These are phyloP conservation scores for Ectobius pallidus DNA, from an alignment of 2,888 invertebrate species.

Conservation along the genomic window DNA sequence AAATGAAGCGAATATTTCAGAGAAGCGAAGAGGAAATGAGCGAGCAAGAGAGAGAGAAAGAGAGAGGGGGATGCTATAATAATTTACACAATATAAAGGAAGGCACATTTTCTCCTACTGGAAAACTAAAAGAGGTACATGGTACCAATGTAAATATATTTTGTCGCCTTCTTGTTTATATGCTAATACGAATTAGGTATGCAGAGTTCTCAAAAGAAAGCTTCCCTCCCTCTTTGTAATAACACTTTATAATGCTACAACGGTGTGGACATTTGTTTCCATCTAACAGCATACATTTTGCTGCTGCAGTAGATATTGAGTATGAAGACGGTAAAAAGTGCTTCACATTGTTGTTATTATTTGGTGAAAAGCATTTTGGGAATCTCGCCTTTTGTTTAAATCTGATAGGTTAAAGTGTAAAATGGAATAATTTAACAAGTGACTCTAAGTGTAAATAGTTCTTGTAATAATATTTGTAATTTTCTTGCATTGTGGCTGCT, in stretches of 20 bases:
- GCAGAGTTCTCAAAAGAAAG: conserved; percentile 3
- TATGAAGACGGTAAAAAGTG: too few relatives aligned
- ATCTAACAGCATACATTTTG: too few relatives aligned
- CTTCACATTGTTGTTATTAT: too few relatives aligned
- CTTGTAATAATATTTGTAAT: too few relatives aligned
- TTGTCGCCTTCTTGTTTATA: conserved; percentile 43
- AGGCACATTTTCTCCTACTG: conserved; percentile 19
- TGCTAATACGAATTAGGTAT: conserved; percentile 42
- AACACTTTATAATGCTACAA: background rate
- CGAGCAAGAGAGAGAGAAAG: too few relatives aligned
- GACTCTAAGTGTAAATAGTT: too few relatives aligned
- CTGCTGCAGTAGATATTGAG: too few relatives aligned
- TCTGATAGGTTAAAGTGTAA: too few relatives aligned
- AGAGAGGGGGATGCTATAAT: conserved; percentile 38
- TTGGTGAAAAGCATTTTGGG: too few relatives aligned
- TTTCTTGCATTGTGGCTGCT: too few relatives aligned
- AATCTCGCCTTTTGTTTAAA: too few relatives aligned
- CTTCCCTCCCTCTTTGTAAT: background rate
- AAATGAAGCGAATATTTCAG: conserved; percentile 36
- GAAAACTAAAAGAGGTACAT: conserved; percentile 26
- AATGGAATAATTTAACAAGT: too few relatives aligned
- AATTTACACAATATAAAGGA: conserved; percentile 41
- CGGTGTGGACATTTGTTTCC: conserved; percentile 4
- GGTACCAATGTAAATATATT: conserved; percentile 41
- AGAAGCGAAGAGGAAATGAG: conserved; percentile 4